A percentile compares a stretch with the other conserved stretches of the same genome.
phyloP scores from a whole-genome alignment of 2,888 invertebrate genomes.

The Ophion ventricosus region DNA sequence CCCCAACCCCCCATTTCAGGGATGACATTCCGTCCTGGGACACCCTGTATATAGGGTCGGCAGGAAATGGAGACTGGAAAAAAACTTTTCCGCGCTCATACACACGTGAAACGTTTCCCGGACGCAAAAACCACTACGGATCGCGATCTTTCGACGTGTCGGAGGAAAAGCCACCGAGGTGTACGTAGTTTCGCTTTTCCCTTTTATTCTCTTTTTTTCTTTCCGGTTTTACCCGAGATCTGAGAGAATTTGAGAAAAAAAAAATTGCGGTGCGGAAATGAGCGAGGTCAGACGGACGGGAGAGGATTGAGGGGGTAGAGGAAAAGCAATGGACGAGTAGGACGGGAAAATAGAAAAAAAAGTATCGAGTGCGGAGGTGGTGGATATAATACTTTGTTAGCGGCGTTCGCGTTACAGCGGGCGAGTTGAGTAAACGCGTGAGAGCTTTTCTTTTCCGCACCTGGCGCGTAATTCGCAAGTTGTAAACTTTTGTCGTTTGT shows the following conservation, averaged over 20 bases:
- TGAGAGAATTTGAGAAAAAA: slow-evolving; percentile 9
- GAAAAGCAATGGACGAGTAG: not conserved
- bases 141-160: slow-evolving; percentile 3
- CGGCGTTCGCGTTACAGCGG: not conserved
- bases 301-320: not conserved
- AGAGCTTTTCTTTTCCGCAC: slow-evolving; percentile 57
- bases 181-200: slow-evolving; percentile 2
- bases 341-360: not conserved
- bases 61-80: slow-evolving; percentile 35
- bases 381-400: slow-evolving; percentile 27
- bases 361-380: slow-evolving; percentile 8
- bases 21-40: too few relatives aligned
- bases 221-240: not conserved
- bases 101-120: not conserved
- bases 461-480: slow-evolving; percentile 52
- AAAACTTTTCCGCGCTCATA: not conserved
- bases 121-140: slow-evolving; percentile 24
- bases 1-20: too few relatives aligned
- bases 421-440: slow-evolving; percentile 39
- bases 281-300: not conserved
- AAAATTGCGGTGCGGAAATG: not conserved
- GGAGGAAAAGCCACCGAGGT: not conserved
- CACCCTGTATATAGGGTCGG: not conserved
- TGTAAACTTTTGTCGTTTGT: slow-evolving; percentile 38
- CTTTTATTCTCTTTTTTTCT: not conserved